Evolutionary conservation across 2,113 vertebrate genomes (phyloP).

Genomic region (Sphyrna mokarran): DNA sequence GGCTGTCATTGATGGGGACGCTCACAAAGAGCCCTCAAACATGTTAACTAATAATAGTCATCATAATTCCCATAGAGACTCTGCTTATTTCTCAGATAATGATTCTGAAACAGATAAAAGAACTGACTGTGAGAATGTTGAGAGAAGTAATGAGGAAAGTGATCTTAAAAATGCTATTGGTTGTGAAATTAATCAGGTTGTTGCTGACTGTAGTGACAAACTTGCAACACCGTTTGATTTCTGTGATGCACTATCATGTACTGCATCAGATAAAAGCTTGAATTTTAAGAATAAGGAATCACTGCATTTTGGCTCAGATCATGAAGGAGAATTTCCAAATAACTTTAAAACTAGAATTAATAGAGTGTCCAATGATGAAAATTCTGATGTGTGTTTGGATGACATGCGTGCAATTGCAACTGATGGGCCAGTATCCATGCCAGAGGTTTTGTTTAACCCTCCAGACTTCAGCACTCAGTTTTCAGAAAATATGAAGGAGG

Average conservation of each 20-base stretch:
- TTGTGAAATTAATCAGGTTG: background rate
- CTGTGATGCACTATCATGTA: background rate
- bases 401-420: background rate
- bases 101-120: conserved; percentile 87
- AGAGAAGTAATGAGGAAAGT: background rate
- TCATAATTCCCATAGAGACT: conserved; percentile 77
- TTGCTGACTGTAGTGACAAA: background rate
- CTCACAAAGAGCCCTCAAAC: conserved; percentile 50
- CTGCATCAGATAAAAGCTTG: background rate
- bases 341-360: background rate
- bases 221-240: background rate
- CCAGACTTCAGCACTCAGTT: background rate
- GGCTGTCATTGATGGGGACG: conserved; percentile 41
- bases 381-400: background rate
- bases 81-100: conserved; percentile 95
- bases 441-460: background rate
- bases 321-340: conserved; percentile 7
- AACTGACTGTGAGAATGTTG: conserved; percentile 46
- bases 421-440: background rate
- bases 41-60: conserved; percentile 49
- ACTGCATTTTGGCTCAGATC: background rate
- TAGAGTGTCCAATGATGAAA: background rate
- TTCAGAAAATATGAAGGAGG: conserved; percentile 17
- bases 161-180: background rate
- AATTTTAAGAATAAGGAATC: background rate